A percentile compares a stretch with the other conserved stretches of the same genome.
These are phyloP conservation scores for Cecropterus lyciades DNA, from an alignment of 1,140 invertebrate species.

Conservation along the genomic window DNA sequence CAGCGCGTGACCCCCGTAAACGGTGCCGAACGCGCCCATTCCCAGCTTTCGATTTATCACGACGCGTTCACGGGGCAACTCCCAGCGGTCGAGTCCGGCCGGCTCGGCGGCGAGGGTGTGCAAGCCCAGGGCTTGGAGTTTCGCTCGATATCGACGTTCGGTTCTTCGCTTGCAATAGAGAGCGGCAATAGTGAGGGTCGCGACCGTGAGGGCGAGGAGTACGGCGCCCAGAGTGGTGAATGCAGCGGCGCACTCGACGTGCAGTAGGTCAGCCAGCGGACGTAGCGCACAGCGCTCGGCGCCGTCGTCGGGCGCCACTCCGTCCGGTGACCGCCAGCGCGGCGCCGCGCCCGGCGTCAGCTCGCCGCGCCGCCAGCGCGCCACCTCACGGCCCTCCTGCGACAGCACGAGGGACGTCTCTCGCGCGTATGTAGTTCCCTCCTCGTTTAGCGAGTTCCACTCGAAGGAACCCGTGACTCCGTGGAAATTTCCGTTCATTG, in stretches of 20 bases:
- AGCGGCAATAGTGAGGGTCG: slow-evolving; percentile 86
- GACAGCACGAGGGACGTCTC: slow-evolving; percentile 43
- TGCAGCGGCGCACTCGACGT: slow-evolving; percentile 89
- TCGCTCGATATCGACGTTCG: slow-evolving; percentile 88
- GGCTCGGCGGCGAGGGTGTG: slow-evolving; percentile 87
- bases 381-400: slow-evolving; percentile 54
- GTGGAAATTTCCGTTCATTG: slow-evolving; percentile 38
- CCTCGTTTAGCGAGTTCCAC: slow-evolving; percentile 40
- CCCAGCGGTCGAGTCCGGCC: slow-evolving; percentile 92
- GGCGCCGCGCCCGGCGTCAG: slow-evolving; percentile 37
- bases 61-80: slow-evolving; percentile 92
- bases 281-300: slow-evolving; percentile 87
- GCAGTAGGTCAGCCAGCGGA: slow-evolving; percentile 87
- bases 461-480: slow-evolving; percentile 55
- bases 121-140: slow-evolving; percentile 90
- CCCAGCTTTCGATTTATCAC: slow-evolving; percentile 96
- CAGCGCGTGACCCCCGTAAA: slow-evolving; percentile 81
- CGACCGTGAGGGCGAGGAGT: slow-evolving; percentile 86
- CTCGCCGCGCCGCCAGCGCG: slow-evolving; percentile 43
- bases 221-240: slow-evolving; percentile 89
- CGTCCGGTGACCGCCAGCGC: slow-evolving; percentile 86
- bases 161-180: slow-evolving; percentile 90
- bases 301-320: slow-evolving; percentile 88
- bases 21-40: slow-evolving; percentile 95
- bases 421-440: slow-evolving; percentile 42